phyloP scores from a whole-genome alignment of 2,888 invertebrate genomes.

The Hirtodrosophila histrioides region DNA sequence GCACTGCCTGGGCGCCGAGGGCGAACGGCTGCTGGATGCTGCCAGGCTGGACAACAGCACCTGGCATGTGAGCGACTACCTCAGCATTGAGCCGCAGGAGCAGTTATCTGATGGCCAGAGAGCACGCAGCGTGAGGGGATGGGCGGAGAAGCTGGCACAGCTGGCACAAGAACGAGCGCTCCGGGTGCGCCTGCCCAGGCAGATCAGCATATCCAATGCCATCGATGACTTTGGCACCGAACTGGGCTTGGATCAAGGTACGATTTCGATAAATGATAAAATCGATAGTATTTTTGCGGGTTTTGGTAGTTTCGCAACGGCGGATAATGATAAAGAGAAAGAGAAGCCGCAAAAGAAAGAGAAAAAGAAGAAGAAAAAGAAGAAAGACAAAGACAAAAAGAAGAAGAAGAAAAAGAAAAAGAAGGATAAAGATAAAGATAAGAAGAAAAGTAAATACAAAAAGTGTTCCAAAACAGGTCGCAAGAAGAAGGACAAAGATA shows the following conservation, averaged over 20 bases:
- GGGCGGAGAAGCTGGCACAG: constrained; percentile 67
- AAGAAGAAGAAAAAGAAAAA: constrained; percentile 33
- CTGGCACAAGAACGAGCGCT: constrained; percentile 72
- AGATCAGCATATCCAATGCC: constrained; percentile 64
- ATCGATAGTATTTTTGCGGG: constrained; percentile 64
- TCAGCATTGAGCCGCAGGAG: constrained; percentile 66
- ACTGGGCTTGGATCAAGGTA: constrained; percentile 79
- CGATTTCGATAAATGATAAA: constrained; percentile 80
- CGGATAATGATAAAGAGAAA: constrained; percentile 30
- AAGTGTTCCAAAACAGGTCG: constrained; percentile 84
- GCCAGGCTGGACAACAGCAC: constrained; percentile 83
- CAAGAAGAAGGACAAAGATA: constrained; percentile 85
- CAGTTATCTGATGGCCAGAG: neutral
- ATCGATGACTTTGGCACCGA: constrained; percentile 65
- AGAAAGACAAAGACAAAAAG: constrained; percentile 27
- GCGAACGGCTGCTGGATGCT: constrained; percentile 83
- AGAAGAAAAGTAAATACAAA: constrained; percentile 24
- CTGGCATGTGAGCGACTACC: constrained; percentile 81
- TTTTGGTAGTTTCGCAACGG: constrained; percentile 52
- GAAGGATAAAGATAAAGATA: constrained; percentile 24
- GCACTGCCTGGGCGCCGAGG: constrained; percentile 84
- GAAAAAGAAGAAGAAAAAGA: constrained; percentile 24
- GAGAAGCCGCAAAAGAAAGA: constrained; percentile 23
- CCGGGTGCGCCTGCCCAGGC: constrained; percentile 68
- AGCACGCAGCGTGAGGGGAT: constrained; percentile 33